These are phyloP conservation scores for Mola mola DNA, from an alignment of 2,113 vertebrate species.

Conservation along the genomic window DNA sequence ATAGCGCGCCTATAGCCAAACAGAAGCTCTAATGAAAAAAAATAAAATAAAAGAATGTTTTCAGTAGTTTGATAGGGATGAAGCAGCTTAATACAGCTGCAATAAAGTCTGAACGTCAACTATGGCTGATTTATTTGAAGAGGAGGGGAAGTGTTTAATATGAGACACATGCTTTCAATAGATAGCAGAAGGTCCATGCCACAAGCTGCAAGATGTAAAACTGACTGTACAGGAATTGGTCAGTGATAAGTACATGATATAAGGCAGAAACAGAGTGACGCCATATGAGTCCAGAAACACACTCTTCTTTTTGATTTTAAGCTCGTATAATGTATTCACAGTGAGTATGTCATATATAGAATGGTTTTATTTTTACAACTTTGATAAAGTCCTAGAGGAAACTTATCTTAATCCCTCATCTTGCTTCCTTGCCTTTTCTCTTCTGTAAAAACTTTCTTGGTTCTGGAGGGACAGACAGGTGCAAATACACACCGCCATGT, in stretches of 20 bases:
- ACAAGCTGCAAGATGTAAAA: slow-evolving; percentile 77
- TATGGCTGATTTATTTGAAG: slow-evolving; percentile 83
- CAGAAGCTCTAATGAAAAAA: slow-evolving; percentile 50
- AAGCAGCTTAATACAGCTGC: slow-evolving; percentile 73
- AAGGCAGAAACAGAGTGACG: slow-evolving; percentile 67
- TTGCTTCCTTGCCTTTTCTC: too few species aligned
- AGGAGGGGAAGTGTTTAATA: slow-evolving; percentile 85
- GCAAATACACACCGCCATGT: slow-evolving; percentile 54
- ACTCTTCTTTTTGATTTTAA: slow-evolving; percentile 2
- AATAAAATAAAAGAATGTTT: slow-evolving; percentile 57
- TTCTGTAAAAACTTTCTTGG: slow-evolving; percentile 6
- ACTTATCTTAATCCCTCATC: slow-evolving; percentile 8
- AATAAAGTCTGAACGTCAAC: slow-evolving; percentile 80
- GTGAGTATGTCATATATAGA: too few species aligned
- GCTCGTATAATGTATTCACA: too few species aligned
- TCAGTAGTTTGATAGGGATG: slow-evolving; percentile 52
- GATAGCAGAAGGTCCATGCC: slow-evolving; percentile 72
- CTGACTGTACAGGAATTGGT: slow-evolving; percentile 67
- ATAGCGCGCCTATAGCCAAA: slow-evolving; percentile 10
- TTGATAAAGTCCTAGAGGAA: slow-evolving; percentile 9
- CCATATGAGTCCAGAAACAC: slow-evolving; percentile 40
- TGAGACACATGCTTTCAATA: slow-evolving; percentile 83
- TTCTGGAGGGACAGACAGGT: slow-evolving; percentile 60
- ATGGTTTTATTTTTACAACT: slow-evolving; percentile 4
- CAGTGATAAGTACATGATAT: slow-evolving; percentile 76